phyloP scores from a whole-genome alignment of 2,113 vertebrate genomes.

The Albula glossodonta region DNA sequence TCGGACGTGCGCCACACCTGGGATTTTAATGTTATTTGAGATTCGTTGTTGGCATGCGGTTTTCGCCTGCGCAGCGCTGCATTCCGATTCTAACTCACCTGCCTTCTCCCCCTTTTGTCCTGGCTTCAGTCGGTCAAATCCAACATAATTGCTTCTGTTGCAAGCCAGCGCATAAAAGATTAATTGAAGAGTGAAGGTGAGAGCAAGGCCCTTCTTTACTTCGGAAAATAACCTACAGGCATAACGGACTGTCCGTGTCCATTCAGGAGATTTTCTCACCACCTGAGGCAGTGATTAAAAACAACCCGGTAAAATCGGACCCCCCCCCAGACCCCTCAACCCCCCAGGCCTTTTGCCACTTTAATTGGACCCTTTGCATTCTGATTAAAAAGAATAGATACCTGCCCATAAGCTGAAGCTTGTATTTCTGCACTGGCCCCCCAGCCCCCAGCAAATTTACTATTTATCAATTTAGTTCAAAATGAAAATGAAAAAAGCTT shows the following conservation, averaged over 20 bases:
- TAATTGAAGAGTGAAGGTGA: slow-evolving; percentile 35
- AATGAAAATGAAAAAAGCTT: not conserved
- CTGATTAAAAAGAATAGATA: slow-evolving; percentile 22
- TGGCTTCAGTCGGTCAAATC: slow-evolving; percentile 34
- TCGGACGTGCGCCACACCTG: not conserved
- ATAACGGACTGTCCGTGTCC: not conserved
- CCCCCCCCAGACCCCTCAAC: not conserved
- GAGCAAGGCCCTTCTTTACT: not conserved
- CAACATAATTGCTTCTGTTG: slow-evolving; percentile 37
- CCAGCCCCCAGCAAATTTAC: not conserved
- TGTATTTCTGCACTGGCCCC: not conserved
- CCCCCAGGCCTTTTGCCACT: slow-evolving; percentile 12
- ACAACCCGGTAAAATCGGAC: not conserved
- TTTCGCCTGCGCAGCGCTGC: not conserved
- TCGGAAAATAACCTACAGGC: not conserved
- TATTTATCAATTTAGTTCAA: not conserved
- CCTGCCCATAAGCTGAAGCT: not conserved
- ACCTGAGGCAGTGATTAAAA: not conserved
- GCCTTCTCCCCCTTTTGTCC: not conserved
- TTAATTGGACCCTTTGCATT: slow-evolving; percentile 33
- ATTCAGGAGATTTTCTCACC: not conserved
- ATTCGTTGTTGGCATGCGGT: not conserved
- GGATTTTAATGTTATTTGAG: not conserved
- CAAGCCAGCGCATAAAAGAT: slow-evolving; percentile 44
- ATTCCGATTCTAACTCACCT: not conserved